A percentile compares a stretch with the other conserved stretches of the same genome.
These are phyloP conservation scores for Belgica antarctica DNA, from an alignment of 2,888 invertebrate genomes.

Conservation along the genomic window DNA sequence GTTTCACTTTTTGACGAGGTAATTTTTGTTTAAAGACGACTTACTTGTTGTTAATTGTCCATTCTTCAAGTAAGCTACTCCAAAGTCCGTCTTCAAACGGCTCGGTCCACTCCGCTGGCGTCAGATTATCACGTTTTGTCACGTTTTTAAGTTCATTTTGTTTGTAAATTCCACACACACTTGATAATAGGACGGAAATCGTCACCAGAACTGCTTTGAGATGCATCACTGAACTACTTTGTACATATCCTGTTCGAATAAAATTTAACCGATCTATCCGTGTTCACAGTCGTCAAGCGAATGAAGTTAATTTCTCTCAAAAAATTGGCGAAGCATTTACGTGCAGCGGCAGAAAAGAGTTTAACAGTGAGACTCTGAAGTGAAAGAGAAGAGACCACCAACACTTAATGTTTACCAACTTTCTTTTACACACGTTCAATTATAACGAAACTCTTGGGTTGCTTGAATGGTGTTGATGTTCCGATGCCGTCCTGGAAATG, in stretches of 20 bases:
- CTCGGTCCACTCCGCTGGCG: slow-evolving; percentile 46
- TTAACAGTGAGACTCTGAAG: slow-evolving; percentile 18
- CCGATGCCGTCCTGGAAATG: not conserved
- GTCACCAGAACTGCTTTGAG: not conserved
- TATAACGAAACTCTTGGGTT: not conserved
- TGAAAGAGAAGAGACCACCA: slow-evolving; percentile 30
- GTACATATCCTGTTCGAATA: too few relatives aligned
- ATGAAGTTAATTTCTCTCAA: slow-evolving; percentile 36
- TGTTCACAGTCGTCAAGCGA: not conserved
- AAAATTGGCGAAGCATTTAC: slow-evolving; percentile 8
- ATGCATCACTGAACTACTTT: too few relatives aligned
- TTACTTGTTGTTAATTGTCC: slow-evolving; percentile 57
- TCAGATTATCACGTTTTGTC: not conserved
- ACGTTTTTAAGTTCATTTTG: slow-evolving; percentile 25
- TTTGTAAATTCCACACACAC: not conserved
- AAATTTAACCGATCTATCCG: not conserved
- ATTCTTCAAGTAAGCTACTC: slow-evolving; percentile 64
- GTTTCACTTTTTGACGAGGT: not conserved
- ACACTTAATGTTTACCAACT: slow-evolving; percentile 28
- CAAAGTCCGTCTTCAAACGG: slow-evolving; percentile 56
- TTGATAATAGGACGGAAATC: not conserved
- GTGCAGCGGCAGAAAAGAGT: not conserved
- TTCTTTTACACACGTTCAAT: slow-evolving; percentile 37
- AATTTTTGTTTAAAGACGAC: slow-evolving; percentile 46
- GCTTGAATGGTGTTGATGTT: not conserved